These are phyloP conservation scores for Tipula vernalis DNA, from an alignment of 2,888 invertebrate genomes.

Conservation along the genomic window DNA sequence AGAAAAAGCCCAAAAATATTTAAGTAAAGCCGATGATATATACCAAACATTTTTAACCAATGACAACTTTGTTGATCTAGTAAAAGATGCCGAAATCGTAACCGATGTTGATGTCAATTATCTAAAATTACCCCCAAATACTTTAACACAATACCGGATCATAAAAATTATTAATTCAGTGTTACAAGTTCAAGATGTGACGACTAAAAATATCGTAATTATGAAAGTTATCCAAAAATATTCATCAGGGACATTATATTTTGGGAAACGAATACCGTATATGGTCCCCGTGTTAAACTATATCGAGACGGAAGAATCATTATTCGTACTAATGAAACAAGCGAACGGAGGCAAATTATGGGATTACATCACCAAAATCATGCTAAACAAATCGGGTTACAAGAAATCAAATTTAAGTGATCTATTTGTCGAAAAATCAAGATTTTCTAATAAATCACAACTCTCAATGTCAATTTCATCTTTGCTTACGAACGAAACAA, in stretches of 20 bases:
- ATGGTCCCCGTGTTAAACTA: slow-evolving; percentile 32
- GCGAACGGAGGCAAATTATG: slow-evolving; percentile 32
- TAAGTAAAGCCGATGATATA: slow-evolving; percentile 32
- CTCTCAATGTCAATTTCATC: background rate
- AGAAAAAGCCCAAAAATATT: slow-evolving; percentile 33
- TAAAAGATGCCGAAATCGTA: background rate
- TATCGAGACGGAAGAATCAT: slow-evolving; percentile 33
- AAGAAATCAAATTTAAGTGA: background rate
- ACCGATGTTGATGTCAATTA: background rate
- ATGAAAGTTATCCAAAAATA: slow-evolving; percentile 29
- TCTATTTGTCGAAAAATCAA: background rate
- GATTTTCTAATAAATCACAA: background rate
- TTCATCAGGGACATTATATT: slow-evolving; percentile 25
- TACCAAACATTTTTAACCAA: slow-evolving; percentile 26
- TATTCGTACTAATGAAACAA: slow-evolving; percentile 30
- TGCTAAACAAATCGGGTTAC: background rate
- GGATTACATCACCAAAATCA: slow-evolving; percentile 26
- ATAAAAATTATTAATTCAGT: slow-evolving; percentile 28
- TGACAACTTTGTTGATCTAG: background rate
- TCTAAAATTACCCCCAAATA: slow-evolving; percentile 33
- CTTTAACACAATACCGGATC: slow-evolving; percentile 33
- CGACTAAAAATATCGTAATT: slow-evolving; percentile 28
- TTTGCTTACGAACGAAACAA: background rate
- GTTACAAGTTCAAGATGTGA: slow-evolving; percentile 34
- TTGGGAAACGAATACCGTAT: slow-evolving; percentile 33